phyloP scores from a whole-genome alignment of 2,113 vertebrate genomes.

The Rhynchopsitta pachyrhyncha region DNA sequence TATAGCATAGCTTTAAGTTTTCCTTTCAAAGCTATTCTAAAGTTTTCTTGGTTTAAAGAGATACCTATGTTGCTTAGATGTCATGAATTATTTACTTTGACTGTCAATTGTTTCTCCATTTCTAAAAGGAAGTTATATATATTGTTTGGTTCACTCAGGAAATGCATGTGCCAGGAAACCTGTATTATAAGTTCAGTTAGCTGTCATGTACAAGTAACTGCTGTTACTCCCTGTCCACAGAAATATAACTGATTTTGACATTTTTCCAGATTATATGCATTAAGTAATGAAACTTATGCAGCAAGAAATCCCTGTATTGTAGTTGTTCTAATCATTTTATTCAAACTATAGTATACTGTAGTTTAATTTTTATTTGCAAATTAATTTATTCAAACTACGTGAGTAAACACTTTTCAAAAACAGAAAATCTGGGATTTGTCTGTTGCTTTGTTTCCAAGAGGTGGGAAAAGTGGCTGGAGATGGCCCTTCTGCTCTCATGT shows the following conservation, averaged over 20 bases:
- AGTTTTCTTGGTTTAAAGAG: slow-evolving; percentile 46
- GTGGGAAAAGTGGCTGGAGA: neutral
- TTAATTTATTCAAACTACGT: slow-evolving; percentile 81
- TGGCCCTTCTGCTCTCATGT: neutral
- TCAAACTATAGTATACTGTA: slow-evolving; percentile 75
- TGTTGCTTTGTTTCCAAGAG: slow-evolving; percentile 52
- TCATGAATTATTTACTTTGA: slow-evolving; percentile 70
- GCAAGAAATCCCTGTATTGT: slow-evolving; percentile 74
- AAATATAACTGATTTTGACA: slow-evolving; percentile 70
- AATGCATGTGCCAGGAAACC: slow-evolving; percentile 78
- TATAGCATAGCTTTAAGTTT: slow-evolving; percentile 71
- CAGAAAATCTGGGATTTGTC: slow-evolving; percentile 51
- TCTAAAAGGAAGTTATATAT: slow-evolving; percentile 56
- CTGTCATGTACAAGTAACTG: slow-evolving; percentile 74
- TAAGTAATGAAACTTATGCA: slow-evolving; percentile 71
- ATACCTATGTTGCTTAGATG: slow-evolving; percentile 61
- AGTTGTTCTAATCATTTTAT: slow-evolving; percentile 79
- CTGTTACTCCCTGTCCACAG: slow-evolving; percentile 75
- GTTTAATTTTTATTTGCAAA: slow-evolving; percentile 83
- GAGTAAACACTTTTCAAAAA: slow-evolving; percentile 81
- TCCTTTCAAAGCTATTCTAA: slow-evolving; percentile 51
- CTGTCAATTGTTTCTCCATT: slow-evolving; percentile 72
- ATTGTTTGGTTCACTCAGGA: slow-evolving; percentile 82
- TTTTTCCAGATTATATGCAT: slow-evolving; percentile 71
- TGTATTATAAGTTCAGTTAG: slow-evolving; percentile 75